Conservation (phyloP, 2,888 invertebrate species). For the Polydesmus complanatus region DNA sequence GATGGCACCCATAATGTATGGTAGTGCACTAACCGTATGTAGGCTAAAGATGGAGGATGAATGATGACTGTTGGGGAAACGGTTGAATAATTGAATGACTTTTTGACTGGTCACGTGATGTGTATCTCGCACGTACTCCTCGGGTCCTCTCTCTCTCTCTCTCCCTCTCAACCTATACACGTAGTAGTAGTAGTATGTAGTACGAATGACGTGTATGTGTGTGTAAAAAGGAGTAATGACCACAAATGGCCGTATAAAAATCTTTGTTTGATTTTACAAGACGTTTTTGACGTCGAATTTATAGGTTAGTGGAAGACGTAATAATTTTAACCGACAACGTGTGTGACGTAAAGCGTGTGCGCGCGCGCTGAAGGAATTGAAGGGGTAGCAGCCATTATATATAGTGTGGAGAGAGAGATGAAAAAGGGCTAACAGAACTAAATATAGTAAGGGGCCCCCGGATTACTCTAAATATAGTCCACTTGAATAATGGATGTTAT, state of each 20-base stretch:
- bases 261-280: background rate
- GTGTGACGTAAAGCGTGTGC: too few relatives aligned
- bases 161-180: too few relatives aligned
- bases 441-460: background rate
- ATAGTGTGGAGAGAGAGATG: background rate
- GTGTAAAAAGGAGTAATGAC: constrained; percentile 5
- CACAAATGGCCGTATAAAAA: background rate
- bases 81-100: constrained; percentile 10
- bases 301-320: background rate
- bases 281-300: background rate
- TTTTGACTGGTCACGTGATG: constrained; percentile 8
- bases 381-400: too few relatives aligned
- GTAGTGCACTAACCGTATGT: too few relatives aligned
- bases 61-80: background rate
- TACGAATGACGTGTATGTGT: too few relatives aligned
- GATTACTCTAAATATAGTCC: background rate
- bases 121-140: background rate
- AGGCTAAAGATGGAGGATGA: background rate
- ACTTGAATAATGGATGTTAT: background rate
- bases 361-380: too few relatives aligned
- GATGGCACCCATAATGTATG: too few relatives aligned
- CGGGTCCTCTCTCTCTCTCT: too few relatives aligned
- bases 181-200: too few relatives aligned
- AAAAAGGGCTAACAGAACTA: background rate
- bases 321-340: background rate